A percentile compares a stretch with the other conserved stretches of the same genome.
Conservation (phyloP, 2,797 vertebrate genomes). For the Netta rufina region DNA sequence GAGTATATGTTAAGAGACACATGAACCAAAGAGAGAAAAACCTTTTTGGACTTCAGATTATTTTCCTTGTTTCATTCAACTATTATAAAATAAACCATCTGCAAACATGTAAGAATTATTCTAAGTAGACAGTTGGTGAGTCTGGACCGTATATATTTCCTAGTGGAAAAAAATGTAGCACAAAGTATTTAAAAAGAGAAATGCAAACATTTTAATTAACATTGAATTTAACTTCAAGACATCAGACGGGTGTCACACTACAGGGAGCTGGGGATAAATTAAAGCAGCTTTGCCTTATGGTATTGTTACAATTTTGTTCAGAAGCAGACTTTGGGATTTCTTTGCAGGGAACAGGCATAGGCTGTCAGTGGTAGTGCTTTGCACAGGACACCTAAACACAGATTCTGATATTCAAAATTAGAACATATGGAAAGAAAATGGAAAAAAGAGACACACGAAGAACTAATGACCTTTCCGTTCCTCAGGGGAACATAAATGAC, state of each 20-base stretch:
- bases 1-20: background rate
- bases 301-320: background rate
- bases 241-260: background rate
- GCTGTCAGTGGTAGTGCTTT: background rate
- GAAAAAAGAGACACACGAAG: background rate
- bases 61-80: background rate
- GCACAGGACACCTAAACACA: background rate
- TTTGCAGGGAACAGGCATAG: background rate
- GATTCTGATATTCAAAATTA: background rate
- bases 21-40: background rate
- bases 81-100: background rate
- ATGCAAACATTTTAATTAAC: slow-evolving; percentile 55
- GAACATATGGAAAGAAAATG: background rate
- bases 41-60: background rate
- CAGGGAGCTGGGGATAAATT: background rate
- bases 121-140: background rate
- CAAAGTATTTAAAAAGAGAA: slow-evolving; percentile 1
- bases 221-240: slow-evolving; percentile 41
- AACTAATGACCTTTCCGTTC: background rate
- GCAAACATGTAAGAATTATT: background rate
- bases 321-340: background rate
- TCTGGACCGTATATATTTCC: background rate
- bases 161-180: background rate
- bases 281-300: background rate
- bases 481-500: accelerated